Percentiles rank a stretch among this genome's conserved stretches.
phyloP scores from a whole-genome alignment of 1,140 invertebrate species.

The Euura lappo region DNA sequence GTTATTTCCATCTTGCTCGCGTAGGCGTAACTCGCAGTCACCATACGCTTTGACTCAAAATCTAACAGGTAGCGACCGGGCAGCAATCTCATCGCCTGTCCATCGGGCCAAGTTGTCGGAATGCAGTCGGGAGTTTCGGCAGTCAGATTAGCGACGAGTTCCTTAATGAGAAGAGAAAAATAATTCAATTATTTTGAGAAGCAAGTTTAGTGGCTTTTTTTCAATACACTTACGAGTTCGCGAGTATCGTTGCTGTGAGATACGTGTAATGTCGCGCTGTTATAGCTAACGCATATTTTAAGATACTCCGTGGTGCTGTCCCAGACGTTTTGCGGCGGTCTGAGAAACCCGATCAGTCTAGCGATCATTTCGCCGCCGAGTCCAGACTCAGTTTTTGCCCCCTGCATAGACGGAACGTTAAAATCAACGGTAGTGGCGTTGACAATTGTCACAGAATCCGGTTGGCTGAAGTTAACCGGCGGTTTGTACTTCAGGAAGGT shows the following conservation, averaged over 20 bases:
- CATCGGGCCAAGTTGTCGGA: conserved; percentile 62
- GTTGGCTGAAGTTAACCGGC: conserved; percentile 84
- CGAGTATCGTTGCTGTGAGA: conserved; percentile 56
- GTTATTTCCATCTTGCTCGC: conserved; percentile 81
- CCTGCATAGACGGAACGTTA: conserved; percentile 67
- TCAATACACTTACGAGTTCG: conserved; percentile 37
- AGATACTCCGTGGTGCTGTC: conserved; percentile 70
- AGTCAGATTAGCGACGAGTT: conserved; percentile 70
- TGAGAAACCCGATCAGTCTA: conserved; percentile 78
- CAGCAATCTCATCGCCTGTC: conserved; percentile 60
- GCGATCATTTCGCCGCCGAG: conserved; percentile 76
- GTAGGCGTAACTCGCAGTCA: conserved; percentile 61
- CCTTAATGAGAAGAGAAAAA: conserved; percentile 38
- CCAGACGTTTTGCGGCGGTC: conserved; percentile 73
- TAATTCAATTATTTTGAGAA: conserved; percentile 12
- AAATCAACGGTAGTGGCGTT: conserved; percentile 85
- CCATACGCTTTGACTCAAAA: conserved; percentile 69
- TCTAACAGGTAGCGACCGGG: conserved; percentile 72
- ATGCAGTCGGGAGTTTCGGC: conserved; percentile 71
- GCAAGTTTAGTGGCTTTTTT: conserved; percentile 8
- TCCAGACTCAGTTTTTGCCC: conserved; percentile 69
- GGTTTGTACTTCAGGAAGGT: conserved; percentile 87
- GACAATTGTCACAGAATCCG: conserved; percentile 83
- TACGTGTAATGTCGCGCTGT: conserved; percentile 65
- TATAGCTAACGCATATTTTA: conserved; percentile 76